Conservation (phyloP, 2,888 invertebrate genomes). For the Diplolepis rosae region DNA sequence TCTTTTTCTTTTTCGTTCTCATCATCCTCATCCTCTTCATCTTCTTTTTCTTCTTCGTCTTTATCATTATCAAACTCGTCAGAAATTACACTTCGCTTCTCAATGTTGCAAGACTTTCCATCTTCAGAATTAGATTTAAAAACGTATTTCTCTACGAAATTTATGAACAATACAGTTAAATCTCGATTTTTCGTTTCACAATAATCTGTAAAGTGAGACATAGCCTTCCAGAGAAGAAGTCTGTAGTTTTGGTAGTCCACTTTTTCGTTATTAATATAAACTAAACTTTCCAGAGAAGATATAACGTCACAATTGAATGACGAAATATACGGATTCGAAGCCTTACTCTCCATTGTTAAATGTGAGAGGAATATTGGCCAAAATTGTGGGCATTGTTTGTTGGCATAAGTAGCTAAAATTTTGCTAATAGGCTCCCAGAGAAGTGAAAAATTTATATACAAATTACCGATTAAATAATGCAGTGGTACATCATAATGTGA, state of each 20-base stretch:
- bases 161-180: constrained; percentile 85
- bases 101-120: constrained; percentile 77
- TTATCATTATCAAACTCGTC: constrained; percentile 70
- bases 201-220: constrained; percentile 83
- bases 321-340: constrained; percentile 72
- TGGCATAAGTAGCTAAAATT: constrained; percentile 85
- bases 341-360: constrained; percentile 74
- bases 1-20: constrained; percentile 45
- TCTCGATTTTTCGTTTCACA: constrained; percentile 89
- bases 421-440: constrained; percentile 90
- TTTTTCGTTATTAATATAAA: constrained; percentile 75
- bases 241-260: constrained; percentile 86
- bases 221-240: constrained; percentile 86
- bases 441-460: constrained; percentile 91
- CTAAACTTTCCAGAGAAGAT: constrained; percentile 44
- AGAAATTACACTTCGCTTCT: constrained; percentile 60
- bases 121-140: constrained; percentile 77
- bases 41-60: constrained; percentile 60
- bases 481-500: constrained; percentile 81
- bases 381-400: constrained; percentile 76
- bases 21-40: constrained; percentile 52
- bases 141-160: constrained; percentile 84
- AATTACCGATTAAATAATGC: constrained; percentile 85
- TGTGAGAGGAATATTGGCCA: constrained; percentile 83
- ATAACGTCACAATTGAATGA: constrained; percentile 58